phyloP scores from a whole-genome alignment of 2,888 invertebrate genomes.

The Automeris io region DNA sequence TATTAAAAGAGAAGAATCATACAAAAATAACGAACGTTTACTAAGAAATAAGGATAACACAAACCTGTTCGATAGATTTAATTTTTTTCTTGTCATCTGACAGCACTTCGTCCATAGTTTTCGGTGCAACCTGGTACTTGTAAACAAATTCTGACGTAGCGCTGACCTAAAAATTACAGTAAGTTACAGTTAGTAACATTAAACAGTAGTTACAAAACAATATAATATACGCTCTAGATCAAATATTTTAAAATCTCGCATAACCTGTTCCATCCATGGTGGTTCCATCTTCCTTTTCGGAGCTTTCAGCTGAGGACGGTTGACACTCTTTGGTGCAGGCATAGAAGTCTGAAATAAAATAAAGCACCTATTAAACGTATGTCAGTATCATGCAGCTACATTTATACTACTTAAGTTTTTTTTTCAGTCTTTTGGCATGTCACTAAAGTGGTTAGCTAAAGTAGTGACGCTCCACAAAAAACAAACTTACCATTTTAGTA shows the following conservation, averaged over 20 bases:
- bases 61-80: conserved; percentile 69
- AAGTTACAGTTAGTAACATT: conserved; percentile 3
- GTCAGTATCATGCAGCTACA: too few species aligned
- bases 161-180: conserved; percentile 48
- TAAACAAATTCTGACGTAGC: conserved; percentile 83
- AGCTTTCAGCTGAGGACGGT: conserved; percentile 16
- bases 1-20: too few species aligned
- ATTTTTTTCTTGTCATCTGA: conserved; percentile 77
- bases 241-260: neutral
- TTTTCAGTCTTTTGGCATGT: too few species aligned
- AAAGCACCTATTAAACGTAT: neutral
- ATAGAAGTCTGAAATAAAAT: conserved; percentile 16
- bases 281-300: conserved; percentile 68
- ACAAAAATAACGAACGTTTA: too few species aligned
- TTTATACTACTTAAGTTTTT: too few species aligned
- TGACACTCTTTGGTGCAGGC: conserved; percentile 6
- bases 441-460: too few species aligned
- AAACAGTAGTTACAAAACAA: neutral
- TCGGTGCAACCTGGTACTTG: conserved; percentile 80
- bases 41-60: too few species aligned
- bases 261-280: conserved; percentile 81
- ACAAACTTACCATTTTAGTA: too few species aligned
- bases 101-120: conserved; percentile 78
- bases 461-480: too few species aligned
- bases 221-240: neutral